A percentile compares a stretch with the other conserved stretches of the same genome.
Evolutionary conservation across 2,888 invertebrate genomes (phyloP).

Genomic region (Sminthurides aquaticus): DNA sequence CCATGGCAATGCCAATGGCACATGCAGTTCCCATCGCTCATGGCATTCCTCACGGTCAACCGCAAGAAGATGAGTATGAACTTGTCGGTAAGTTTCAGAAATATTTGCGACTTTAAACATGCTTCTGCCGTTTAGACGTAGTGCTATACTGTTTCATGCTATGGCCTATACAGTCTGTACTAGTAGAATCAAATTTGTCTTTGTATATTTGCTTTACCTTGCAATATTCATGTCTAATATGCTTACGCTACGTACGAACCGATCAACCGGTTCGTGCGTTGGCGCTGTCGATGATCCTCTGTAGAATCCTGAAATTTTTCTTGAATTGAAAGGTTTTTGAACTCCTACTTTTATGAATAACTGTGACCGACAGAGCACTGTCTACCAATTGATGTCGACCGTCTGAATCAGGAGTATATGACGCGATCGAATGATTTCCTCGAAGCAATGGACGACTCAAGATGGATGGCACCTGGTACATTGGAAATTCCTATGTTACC

Average conservation of each 20-base stretch:
- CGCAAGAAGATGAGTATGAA: slow-evolving; percentile 43
- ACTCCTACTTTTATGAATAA: slow-evolving; percentile 19
- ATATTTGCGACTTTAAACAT: neutral
- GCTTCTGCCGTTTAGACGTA: neutral
- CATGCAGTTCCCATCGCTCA: slow-evolving; percentile 19
- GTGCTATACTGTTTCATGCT: neutral
- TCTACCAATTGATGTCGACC: slow-evolving; percentile 42
- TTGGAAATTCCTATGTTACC: slow-evolving; percentile 41
- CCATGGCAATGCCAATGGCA: slow-evolving; percentile 24
- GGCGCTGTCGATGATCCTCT: no score
- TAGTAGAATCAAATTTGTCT: no score
- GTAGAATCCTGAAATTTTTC: slow-evolving; percentile 17
- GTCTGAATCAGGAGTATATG: slow-evolving; percentile 42
- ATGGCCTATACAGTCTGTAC: neutral
- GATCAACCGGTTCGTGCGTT: no score
- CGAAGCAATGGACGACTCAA: slow-evolving; percentile 43
- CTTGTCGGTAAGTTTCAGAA: slow-evolving; percentile 40
- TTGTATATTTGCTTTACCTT: no score
- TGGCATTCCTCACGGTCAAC: slow-evolving; percentile 28
- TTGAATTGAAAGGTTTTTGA: slow-evolving; percentile 24
- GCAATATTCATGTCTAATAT: no score
- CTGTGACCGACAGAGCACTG: slow-evolving; percentile 43
- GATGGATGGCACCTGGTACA: slow-evolving; percentile 43
- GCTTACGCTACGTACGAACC: no score
- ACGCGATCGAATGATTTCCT: slow-evolving; percentile 42